These are phyloP conservation scores for Catagonus wagneri DNA, from an alignment of 2,113 vertebrate species.

Conservation along the genomic window DNA sequence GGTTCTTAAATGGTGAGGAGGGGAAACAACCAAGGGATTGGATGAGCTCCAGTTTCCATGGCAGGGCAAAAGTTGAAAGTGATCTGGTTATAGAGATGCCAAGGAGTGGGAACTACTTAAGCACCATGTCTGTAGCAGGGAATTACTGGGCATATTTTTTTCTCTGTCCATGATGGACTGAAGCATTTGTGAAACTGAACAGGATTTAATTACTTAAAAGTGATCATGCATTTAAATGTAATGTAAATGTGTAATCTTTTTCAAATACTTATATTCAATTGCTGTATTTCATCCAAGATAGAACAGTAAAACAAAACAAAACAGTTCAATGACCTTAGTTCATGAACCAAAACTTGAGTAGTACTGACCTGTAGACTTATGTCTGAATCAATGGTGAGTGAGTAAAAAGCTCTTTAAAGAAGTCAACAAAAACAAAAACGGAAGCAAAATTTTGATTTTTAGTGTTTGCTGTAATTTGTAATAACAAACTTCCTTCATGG, in stretches of 20 bases:
- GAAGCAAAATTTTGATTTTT: neutral
- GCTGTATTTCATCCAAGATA: neutral
- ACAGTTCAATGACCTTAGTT: neutral
- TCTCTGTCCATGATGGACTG: neutral
- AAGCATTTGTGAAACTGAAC: constrained; percentile 32
- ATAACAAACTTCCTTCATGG: neutral
- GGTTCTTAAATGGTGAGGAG: constrained; percentile 42
- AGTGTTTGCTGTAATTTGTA: neutral
- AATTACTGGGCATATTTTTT: neutral
- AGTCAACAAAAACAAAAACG: neutral
- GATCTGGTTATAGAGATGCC: constrained; percentile 51
- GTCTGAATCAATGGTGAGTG: neutral
- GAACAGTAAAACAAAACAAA: neutral
- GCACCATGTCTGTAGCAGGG: neutral
- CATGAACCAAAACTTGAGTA: neutral
- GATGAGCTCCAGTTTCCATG: constrained; percentile 44
- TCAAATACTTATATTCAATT: neutral
- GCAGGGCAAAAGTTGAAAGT: constrained; percentile 60
- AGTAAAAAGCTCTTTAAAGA: neutral
- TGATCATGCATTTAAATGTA: neutral
- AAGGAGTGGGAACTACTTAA: neutral
- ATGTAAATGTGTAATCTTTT: neutral
- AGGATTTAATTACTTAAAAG: neutral
- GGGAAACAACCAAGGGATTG: neutral
- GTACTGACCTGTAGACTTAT: neutral